Evolutionary conservation across 2,888 invertebrate genomes (phyloP).

Genomic region (Cylloceria caligata): DNA sequence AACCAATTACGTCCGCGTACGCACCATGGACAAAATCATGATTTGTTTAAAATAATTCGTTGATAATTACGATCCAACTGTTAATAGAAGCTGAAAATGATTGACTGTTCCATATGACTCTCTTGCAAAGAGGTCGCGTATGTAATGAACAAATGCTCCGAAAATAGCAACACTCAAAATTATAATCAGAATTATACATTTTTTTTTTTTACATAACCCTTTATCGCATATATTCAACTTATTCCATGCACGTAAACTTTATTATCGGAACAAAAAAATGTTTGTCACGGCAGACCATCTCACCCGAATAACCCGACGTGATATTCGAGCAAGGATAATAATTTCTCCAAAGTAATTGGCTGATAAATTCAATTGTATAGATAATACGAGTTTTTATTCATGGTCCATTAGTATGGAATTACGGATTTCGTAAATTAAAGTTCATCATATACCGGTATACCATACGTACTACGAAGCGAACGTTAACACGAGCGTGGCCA

Average conservation of each 20-base stretch:
- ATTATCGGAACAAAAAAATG: no score
- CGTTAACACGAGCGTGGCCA: slow-evolving; percentile 45
- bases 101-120: background rate
- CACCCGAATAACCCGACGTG: background rate
- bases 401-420: background rate
- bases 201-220: no score
- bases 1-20: slow-evolving; percentile 17
- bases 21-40: slow-evolving; percentile 13
- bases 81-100: background rate
- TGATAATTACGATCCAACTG: slow-evolving; percentile 4
- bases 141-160: no score
- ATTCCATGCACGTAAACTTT: no score
- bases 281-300: background rate
- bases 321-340: background rate
- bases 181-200: no score
- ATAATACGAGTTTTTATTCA: slow-evolving; percentile 9
- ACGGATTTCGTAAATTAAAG: slow-evolving; percentile 37
- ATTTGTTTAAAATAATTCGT: slow-evolving; percentile 21
- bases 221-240: no score
- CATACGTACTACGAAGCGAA: slow-evolving; percentile 7
- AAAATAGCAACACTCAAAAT: no score
- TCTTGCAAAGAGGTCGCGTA: no score
- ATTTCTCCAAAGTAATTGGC: slow-evolving; percentile 11
- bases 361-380: background rate
- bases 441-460: slow-evolving; percentile 19